Conservation (phyloP, 1,140 invertebrate species). For the Musca vetustissima region DNA sequence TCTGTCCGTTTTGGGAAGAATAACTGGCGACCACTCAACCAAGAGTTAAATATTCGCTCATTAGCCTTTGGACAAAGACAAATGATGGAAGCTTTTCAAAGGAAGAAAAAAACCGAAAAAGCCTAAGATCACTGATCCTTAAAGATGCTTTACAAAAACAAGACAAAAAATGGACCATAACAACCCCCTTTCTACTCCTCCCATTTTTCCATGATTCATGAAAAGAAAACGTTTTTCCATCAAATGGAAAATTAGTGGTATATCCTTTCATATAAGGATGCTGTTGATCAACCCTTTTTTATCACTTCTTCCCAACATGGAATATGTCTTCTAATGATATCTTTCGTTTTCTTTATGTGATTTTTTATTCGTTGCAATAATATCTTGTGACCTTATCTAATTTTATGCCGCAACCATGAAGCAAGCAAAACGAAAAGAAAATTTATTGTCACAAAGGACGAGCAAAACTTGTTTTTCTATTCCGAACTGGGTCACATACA, state of each 20-base stretch:
- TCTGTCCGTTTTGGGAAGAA: neutral
- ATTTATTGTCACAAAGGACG: slow-evolving; percentile 1
- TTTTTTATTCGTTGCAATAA: neutral
- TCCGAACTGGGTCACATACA: slow-evolving; percentile 4
- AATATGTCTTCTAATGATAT: neutral
- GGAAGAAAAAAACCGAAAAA: neutral
- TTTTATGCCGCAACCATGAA: neutral
- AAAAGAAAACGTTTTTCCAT: slow-evolving; percentile 5
- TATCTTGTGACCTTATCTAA: slow-evolving; percentile 18
- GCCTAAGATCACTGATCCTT: no score
- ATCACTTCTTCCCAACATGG: neutral
- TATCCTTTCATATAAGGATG: neutral
- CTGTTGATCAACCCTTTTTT: slow-evolving; percentile 12
- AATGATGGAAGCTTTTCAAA: neutral
- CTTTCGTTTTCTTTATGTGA: neutral
- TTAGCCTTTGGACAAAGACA: slow-evolving; percentile 14
- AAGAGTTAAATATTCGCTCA: slow-evolving; percentile 22
- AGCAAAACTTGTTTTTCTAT: slow-evolving; percentile 1
- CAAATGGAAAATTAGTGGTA: slow-evolving; percentile 19
- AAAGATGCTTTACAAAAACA: neutral
- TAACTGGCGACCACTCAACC: neutral
- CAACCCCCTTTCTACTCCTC: neutral
- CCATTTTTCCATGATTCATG: neutral
- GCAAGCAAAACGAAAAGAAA: slow-evolving; percentile 18
- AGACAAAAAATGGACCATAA: neutral